Conservation (phyloP, 2,888 invertebrate genomes). For the Boloria euphrosyne region DNA sequence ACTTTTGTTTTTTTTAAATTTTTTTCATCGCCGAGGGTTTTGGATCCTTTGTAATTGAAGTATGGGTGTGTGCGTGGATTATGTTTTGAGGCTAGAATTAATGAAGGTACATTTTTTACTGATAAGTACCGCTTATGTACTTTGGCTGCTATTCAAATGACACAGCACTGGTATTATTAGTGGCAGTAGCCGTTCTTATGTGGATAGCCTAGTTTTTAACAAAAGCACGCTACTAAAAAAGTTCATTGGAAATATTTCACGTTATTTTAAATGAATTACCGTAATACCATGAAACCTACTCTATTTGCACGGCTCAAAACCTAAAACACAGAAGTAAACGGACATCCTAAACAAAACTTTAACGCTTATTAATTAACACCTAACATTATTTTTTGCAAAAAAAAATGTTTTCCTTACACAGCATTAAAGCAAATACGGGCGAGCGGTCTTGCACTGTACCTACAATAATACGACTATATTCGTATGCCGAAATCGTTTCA, state of each 20-base stretch:
- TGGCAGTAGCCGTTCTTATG: no score
- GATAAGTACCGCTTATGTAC: conserved; percentile 13
- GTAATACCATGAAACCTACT: no score
- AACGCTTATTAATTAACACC: no score
- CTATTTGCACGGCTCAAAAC: no score
- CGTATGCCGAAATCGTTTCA: conserved; percentile 41
- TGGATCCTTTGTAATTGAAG: conserved; percentile 75
- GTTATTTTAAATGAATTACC: no score
- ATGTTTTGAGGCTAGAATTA: conserved; percentile 67
- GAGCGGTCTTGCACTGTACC: conserved; percentile 26
- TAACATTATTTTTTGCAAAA: background rate
- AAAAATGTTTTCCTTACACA: background rate
- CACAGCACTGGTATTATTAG: background rate
- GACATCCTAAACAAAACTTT: no score
- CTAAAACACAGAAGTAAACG: no score
- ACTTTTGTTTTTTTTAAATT: conserved; percentile 52
- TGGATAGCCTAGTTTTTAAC: no score
- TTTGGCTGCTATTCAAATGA: background rate
- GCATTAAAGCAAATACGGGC: background rate
- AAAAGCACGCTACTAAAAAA: no score
- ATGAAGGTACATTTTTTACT: conserved; percentile 38
- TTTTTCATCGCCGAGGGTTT: conserved; percentile 63
- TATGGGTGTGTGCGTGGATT: conserved; percentile 50
- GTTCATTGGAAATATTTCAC: no score
- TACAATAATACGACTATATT: conserved; percentile 31